phyloP scores from a whole-genome alignment of 2,797 vertebrate species.

The Eupleurogrammus muticus region DNA sequence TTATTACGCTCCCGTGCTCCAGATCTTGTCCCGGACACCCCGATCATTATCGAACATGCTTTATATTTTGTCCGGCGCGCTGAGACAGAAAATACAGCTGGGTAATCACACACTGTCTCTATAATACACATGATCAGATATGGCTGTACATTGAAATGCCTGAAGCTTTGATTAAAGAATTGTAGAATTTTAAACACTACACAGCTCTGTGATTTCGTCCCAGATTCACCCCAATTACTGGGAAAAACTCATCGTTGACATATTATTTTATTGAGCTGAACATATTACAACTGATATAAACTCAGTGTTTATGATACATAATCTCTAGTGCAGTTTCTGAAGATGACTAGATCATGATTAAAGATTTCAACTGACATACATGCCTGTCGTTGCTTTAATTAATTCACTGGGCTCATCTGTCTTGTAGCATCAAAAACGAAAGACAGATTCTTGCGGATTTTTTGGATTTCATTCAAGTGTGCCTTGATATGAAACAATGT shows the following conservation, averaged over 20 bases:
- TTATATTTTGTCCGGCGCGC: constrained; percentile 13
- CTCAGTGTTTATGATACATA: constrained; percentile 7
- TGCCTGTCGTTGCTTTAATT: constrained; percentile 27
- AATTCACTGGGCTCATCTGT: constrained; percentile 5
- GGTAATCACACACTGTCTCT: not conserved
- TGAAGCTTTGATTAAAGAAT: constrained; percentile 13
- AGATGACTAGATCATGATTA: constrained; percentile 18
- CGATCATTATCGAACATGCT: constrained; percentile 26
- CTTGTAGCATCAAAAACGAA: constrained; percentile 5
- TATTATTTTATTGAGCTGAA: constrained; percentile 28
- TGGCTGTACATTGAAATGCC: constrained; percentile 28
- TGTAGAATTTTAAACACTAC: constrained; percentile 19
- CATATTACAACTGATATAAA: constrained; percentile 3
- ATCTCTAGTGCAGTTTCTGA: constrained; percentile 22
- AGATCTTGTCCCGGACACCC: constrained; percentile 9
- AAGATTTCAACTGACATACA: constrained; percentile 27
- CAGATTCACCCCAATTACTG: constrained; percentile 18
- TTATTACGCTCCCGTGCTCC: constrained; percentile 24
- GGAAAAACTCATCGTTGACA: constrained; percentile 4
- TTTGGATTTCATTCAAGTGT: constrained; percentile 36
- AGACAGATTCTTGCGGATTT: constrained; percentile 26
- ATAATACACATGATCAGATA: constrained; percentile 12
- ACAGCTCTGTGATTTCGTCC: constrained; percentile 29
- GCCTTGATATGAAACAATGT: constrained; percentile 37
- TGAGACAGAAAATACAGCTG: constrained; percentile 43